phyloP scores from a whole-genome alignment of 2,888 invertebrate genomes.

The Ectropis crepuscularia region DNA sequence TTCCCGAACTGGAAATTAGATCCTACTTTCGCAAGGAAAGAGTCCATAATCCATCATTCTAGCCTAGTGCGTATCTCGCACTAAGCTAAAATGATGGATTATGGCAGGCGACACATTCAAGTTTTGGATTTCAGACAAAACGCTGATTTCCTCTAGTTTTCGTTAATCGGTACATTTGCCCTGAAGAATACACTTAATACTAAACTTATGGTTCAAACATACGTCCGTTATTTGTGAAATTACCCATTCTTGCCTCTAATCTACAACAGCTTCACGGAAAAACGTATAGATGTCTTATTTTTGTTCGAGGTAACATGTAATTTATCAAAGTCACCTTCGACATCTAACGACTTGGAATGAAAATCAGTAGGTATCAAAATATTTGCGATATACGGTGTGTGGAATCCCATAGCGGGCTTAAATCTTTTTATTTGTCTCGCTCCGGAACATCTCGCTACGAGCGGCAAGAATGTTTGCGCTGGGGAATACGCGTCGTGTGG shows the following conservation, averaged over 20 bases:
- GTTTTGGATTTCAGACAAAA: too few species aligned
- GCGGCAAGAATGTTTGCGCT: slow-evolving; percentile 43
- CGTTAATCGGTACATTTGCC: too few species aligned
- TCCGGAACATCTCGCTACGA: slow-evolving; percentile 34
- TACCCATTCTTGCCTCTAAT: too few species aligned
- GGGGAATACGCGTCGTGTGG: slow-evolving; percentile 23
- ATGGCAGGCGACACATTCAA: too few species aligned
- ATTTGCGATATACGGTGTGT: slow-evolving; percentile 44
- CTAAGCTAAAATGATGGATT: too few species aligned
- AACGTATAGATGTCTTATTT: not conserved
- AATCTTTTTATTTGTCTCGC: slow-evolving; percentile 55
- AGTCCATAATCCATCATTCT: too few species aligned
- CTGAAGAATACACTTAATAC: too few species aligned
- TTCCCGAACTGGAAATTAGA: slow-evolving; percentile 3
- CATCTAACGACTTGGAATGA: slow-evolving; percentile 6
- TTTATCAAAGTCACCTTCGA: slow-evolving; percentile 2
- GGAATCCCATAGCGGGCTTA: slow-evolving; percentile 45
- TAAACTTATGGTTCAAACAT: too few species aligned
- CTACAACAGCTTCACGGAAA: too few species aligned
- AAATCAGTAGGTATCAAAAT: slow-evolving; percentile 32
- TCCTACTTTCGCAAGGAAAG: not conserved
- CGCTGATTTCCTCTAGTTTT: too few species aligned
- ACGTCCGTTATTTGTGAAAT: too few species aligned
- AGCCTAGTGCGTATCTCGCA: too few species aligned
- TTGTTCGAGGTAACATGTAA: not conserved